phyloP scores from a whole-genome alignment of 2,113 vertebrate species.

The Sturnira hondurensis region DNA sequence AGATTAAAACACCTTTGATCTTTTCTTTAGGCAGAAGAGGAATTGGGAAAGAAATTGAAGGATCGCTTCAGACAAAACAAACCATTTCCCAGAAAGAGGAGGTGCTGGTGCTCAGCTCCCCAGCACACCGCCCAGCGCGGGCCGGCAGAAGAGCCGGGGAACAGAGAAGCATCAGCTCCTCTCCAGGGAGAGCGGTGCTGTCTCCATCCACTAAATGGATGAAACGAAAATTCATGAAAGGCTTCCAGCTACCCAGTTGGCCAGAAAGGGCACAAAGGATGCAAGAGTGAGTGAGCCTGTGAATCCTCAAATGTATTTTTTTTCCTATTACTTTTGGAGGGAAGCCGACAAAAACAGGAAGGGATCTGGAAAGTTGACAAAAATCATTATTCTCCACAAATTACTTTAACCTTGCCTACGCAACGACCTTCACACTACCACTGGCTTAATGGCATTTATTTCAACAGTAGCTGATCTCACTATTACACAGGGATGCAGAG shows the following conservation, averaged over 20 bases:
- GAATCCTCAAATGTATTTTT: conserved; percentile 69
- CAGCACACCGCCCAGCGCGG: conserved; percentile 55
- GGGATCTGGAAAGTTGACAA: conserved; percentile 75
- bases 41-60: neutral
- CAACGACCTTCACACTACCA: conserved; percentile 80
- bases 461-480: conserved; percentile 82
- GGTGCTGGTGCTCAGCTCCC: conserved; percentile 32
- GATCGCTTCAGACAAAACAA: conserved; percentile 21
- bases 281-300: conserved; percentile 26
- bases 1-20: neutral
- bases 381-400: conserved; percentile 81
- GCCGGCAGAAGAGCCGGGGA: conserved; percentile 40
- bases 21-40: neutral
- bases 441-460: conserved; percentile 80
- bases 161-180: conserved; percentile 10
- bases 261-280: conserved; percentile 51
- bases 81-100: conserved; percentile 28
- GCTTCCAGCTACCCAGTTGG: conserved; percentile 42
- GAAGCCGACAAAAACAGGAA: conserved; percentile 67
- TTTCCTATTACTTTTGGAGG: conserved; percentile 73
- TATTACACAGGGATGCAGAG: conserved; percentile 77
- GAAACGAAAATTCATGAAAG: conserved; percentile 53
- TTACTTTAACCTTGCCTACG: conserved; percentile 78
- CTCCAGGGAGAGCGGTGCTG: conserved; percentile 36
- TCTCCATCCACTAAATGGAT: conserved; percentile 39